Conservation (phyloP, 1,140 invertebrate species). For the Drosophila truncata region DNA sequence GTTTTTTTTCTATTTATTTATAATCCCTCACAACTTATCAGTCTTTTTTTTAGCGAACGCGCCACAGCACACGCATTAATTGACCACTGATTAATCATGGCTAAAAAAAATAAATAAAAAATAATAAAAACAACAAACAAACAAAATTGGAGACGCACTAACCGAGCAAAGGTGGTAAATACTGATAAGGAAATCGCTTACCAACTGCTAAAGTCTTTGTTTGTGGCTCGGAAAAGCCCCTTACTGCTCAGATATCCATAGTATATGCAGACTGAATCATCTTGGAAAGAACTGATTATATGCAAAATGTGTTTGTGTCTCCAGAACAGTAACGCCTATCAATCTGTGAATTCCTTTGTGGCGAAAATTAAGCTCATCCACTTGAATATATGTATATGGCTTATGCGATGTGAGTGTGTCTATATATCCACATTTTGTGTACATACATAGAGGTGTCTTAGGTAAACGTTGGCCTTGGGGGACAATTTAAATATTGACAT, state of each 20-base stretch:
- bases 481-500: conserved; percentile 33
- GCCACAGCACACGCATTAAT: conserved; percentile 34
- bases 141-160: conserved; percentile 27
- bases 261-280: conserved; percentile 26
- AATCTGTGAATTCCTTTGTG: conserved; percentile 34
- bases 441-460: conserved; percentile 8
- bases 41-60: conserved; percentile 7
- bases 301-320: neutral
- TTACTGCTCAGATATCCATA: conserved; percentile 1
- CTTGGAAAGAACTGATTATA: conserved; percentile 19
- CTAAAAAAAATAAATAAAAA: conserved; percentile 10
- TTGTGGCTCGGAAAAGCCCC: conserved; percentile 26
- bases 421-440: neutral
- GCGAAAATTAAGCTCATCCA: conserved; percentile 14
- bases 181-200: conserved; percentile 35
- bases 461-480: conserved; percentile 30
- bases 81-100: conserved; percentile 36
- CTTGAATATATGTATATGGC: neutral
- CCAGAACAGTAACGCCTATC: conserved; percentile 11
- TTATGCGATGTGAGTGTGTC: neutral
- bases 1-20: neutral
- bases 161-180: conserved; percentile 38
- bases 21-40: conserved; percentile 21
- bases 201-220: conserved; percentile 19
- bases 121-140: conserved; percentile 18